Evolutionary conservation across 2,797 vertebrate genomes (phyloP).

Genomic region (Aselliscus stoliczkanus): DNA sequence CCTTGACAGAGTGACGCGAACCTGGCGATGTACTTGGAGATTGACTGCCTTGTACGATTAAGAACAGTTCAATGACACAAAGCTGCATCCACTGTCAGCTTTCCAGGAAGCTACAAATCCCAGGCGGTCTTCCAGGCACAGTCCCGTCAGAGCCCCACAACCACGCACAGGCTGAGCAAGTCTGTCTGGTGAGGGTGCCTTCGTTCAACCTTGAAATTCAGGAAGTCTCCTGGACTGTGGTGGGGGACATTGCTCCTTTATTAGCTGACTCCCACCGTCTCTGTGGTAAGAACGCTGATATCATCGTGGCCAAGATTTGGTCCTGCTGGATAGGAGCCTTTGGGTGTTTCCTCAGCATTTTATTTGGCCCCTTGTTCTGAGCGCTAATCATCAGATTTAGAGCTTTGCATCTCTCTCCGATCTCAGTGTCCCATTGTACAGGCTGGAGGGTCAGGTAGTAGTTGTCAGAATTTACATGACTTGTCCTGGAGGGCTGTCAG

Average conservation of each 20-base stretch:
- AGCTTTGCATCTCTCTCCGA: not conserved
- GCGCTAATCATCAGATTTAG: not conserved
- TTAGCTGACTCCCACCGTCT: not conserved
- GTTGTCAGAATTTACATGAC: not conserved
- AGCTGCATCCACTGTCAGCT: not conserved
- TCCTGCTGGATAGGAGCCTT: not conserved
- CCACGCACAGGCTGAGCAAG: rapidly evolving
- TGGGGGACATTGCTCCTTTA: not conserved
- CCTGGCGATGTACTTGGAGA: not conserved
- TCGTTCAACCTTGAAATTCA: not conserved
- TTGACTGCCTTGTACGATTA: not conserved
- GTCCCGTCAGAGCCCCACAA: not conserved
- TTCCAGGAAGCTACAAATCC: not conserved
- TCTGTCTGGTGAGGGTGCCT: not conserved
- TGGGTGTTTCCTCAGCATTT: not conserved
- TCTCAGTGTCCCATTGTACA: not conserved
- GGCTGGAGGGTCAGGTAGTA: rapidly evolving
- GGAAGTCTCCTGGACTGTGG: not conserved
- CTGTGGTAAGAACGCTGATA: too few species aligned
- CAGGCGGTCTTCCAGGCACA: not conserved
- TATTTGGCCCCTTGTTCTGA: too few species aligned
- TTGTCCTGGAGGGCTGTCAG: not conserved
- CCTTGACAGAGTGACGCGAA: not conserved
- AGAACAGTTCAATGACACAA: not conserved
- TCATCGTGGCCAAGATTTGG: not conserved